These are phyloP conservation scores for Diceros bicornis DNA, from an alignment of 2,797 vertebrate species.

Conservation along the genomic window DNA sequence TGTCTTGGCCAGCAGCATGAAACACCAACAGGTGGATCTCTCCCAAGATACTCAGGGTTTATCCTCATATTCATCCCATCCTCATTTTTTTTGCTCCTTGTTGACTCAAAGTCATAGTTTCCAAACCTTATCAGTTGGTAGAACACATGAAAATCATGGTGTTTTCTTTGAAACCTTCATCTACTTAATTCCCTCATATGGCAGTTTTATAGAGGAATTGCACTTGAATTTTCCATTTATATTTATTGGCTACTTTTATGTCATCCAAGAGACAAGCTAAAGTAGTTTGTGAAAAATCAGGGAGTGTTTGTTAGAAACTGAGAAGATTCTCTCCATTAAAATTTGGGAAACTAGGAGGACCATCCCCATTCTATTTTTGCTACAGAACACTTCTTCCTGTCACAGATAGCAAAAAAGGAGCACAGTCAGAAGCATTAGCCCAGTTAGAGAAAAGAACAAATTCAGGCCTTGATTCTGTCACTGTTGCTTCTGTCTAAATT, in stretches of 20 bases:
- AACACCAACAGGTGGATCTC: background rate
- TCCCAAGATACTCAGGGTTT: background rate
- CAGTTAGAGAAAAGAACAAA: conserved; percentile 60
- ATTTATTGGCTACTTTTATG: conserved; percentile 16
- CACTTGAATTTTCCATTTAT: conserved; percentile 7
- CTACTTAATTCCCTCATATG: conserved; percentile 45
- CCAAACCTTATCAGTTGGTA: conserved; percentile 31
- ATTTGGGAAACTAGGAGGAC: background rate
- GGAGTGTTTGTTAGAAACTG: background rate
- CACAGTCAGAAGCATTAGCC: conserved; percentile 18
- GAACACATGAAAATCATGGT: conserved; percentile 31
- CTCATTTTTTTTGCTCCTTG: background rate
- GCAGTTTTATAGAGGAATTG: background rate
- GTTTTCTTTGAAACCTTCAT: conserved; percentile 5
- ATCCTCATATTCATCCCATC: background rate
- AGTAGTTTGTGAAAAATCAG: conserved; percentile 40
- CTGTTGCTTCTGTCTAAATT: background rate
- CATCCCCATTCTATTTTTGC: background rate
- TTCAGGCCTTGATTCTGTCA: background rate
- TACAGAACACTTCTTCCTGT: background rate
- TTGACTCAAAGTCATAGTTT: background rate
- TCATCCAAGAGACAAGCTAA: conserved; percentile 15
- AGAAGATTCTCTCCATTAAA: conserved; percentile 37
- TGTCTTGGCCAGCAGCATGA: conserved; percentile 21
- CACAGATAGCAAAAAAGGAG: background rate